These are phyloP conservation scores for Dryobotodes eremita DNA, from an alignment of 2,888 invertebrate genomes.

Conservation along the genomic window DNA sequence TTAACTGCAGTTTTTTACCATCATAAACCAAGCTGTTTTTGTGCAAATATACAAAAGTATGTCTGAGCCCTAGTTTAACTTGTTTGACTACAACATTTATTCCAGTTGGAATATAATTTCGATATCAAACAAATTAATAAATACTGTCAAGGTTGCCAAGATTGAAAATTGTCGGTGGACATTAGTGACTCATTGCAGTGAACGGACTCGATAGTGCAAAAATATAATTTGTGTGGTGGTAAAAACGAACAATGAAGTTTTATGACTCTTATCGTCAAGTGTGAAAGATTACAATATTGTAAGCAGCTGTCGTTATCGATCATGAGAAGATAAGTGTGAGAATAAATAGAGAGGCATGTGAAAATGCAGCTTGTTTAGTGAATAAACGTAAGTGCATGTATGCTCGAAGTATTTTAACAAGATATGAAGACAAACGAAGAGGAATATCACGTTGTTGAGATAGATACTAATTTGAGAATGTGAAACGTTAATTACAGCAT, in stretches of 20 bases:
- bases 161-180: constrained; percentile 45
- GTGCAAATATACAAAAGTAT: constrained; percentile 4
- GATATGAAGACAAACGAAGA: constrained; percentile 20
- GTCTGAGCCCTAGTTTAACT: constrained; percentile 10
- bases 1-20: constrained; percentile 11
- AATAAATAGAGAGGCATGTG: constrained; percentile 76
- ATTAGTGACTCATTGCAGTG: constrained; percentile 59
- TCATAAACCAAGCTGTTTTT: constrained; percentile 9
- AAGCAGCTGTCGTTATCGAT: constrained; percentile 63
- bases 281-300: constrained; percentile 66
- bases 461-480: constrained; percentile 27
- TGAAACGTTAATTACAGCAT: constrained; percentile 24
- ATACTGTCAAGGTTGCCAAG: constrained; percentile 56
- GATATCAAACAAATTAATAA: constrained; percentile 49
- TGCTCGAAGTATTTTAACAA: constrained; percentile 40
- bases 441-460: constrained; percentile 24
- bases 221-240: constrained; percentile 55
- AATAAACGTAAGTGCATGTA: constrained; percentile 29
- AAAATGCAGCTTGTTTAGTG: constrained; percentile 69
- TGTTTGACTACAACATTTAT: constrained; percentile 26
- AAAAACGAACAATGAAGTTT: constrained; percentile 59
- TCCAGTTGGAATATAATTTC: constrained; percentile 32
- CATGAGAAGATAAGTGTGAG: constrained; percentile 76
- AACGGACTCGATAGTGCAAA: constrained; percentile 61
- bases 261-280: constrained; percentile 63